Base-by-base conservation (phyloP, 1,140 invertebrate species). In the Laupala kohalensis region DNA sequence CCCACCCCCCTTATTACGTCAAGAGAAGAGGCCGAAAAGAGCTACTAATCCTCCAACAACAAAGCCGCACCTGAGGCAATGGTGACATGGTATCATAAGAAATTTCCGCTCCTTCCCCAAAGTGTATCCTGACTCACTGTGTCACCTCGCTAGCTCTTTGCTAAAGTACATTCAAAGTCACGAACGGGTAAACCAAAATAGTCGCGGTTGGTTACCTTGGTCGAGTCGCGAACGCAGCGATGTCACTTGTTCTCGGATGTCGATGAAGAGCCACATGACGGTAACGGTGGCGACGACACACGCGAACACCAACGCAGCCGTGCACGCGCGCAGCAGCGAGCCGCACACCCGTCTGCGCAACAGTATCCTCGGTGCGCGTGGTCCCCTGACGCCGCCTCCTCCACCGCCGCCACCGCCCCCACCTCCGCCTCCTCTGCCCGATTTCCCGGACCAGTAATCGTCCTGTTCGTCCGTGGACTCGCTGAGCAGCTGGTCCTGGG, bases 221-320 rank as follows among this genome's bases (percentile, higher is more conserved):
- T 89, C 86, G 77, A 89, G 84, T 77, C 89, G 85, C 64, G 81
- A 84, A 73, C 87, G 82, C 6, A 89, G 81, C 6, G 84, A 85
- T 12, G 85, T 84, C 69, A 88, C 84, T 78, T 89, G 87, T 73
- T 88, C 82, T 75, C 87, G 82, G 28, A 89, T 86, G 75, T 89
- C 87, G 30, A 88, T 85, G 77, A 89, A 89, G 4, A 89, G 81
- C 86, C 87, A 89, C 71, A 89, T 83, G 53, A 89, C 84, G 62
- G 86, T 86, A 24, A 86, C 84, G 9, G 88, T 87, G 29, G 86
- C 85, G 3, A 88, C 82, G n/a, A 88, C 82, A 73, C 86, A 86
- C 4, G 86, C 83, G 74, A 87, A 86, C 27, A 87, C 81, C 5
- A 87, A 82, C 72, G 88, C 82, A 19, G 84, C 84, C 26, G 85